phyloP scores from a whole-genome alignment of 2,888 invertebrate species.

The Blomia tropicalis region DNA sequence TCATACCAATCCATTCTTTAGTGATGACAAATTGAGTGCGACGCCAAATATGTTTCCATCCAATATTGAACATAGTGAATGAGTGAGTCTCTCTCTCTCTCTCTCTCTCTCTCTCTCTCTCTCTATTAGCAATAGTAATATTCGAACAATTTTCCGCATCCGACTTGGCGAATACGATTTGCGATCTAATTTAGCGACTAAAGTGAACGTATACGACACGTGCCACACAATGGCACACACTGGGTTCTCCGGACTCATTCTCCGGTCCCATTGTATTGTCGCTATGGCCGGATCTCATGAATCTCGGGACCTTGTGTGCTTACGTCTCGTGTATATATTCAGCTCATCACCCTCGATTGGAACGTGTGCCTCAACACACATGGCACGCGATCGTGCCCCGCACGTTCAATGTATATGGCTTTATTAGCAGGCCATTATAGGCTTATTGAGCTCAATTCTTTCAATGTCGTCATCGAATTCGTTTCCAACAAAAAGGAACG shows the following conservation, averaged over 20 bases:
- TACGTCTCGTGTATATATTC: too few relatives aligned
- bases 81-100: too few relatives aligned
- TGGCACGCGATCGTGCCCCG: neutral
- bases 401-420: neutral
- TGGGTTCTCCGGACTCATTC: neutral
- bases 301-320: too few relatives aligned
- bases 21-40: conserved; percentile 6
- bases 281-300: too few relatives aligned
- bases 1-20: too few relatives aligned
- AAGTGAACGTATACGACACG: too few relatives aligned
- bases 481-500: too few relatives aligned
- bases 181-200: conserved; percentile 1
- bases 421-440: conserved; percentile 13
- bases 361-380: too few relatives aligned
- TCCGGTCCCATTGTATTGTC: too few relatives aligned
- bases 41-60: neutral
- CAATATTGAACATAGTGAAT: neutral
- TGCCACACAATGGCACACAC: neutral
- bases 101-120: too few relatives aligned
- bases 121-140: neutral
- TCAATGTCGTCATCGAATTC: too few relatives aligned
- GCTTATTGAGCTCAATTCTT: conserved; percentile 13
- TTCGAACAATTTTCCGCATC: conserved; percentile 1
- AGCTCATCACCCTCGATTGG: too few relatives aligned
- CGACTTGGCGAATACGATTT: neutral